Evolutionary conservation across 35 echinoderm and acorn worm genomes (phyloP).

Genomic region (Holothuria glaberrima): DNA sequence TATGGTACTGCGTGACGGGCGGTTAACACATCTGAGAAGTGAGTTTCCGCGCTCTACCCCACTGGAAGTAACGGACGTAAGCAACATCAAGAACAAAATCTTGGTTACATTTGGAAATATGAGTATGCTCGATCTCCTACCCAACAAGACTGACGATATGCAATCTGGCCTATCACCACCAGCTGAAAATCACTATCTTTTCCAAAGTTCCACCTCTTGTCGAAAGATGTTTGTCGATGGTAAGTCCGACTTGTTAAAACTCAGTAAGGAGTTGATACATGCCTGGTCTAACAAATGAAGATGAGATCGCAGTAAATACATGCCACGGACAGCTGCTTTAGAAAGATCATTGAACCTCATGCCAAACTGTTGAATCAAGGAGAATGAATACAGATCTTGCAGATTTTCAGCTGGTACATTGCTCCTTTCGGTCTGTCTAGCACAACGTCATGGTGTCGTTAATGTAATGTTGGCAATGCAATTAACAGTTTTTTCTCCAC

Average conservation of each 20-base stretch:
- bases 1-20: slow-evolving; percentile 38
- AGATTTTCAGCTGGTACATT: slow-evolving; percentile 48
- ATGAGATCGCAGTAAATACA: slow-evolving; percentile 37
- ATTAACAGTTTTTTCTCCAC: no score
- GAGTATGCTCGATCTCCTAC: background rate
- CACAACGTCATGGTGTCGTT: background rate
- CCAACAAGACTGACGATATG: slow-evolving; percentile 17
- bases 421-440: slow-evolving; percentile 18
- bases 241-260: slow-evolving; percentile 45
- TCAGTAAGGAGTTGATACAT: background rate
- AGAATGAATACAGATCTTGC: slow-evolving; percentile 14
- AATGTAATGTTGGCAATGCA: background rate
- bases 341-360: slow-evolving; percentile 20
- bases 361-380: slow-evolving; percentile 5
- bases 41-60: slow-evolving; percentile 70
- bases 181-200: slow-evolving; percentile 11
- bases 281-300: background rate
- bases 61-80: slow-evolving; percentile 46
- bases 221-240: background rate
- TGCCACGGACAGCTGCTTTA: slow-evolving; percentile 15
- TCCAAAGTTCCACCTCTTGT: slow-evolving; percentile 63
- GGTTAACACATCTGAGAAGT: slow-evolving; percentile 38
- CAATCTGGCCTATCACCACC: background rate
- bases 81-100: slow-evolving; percentile 45
- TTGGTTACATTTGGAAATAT: slow-evolving; percentile 41